These are phyloP conservation scores for Drosophila rhopaloa DNA, from an alignment of 1,140 invertebrate species.

Conservation along the genomic window DNA sequence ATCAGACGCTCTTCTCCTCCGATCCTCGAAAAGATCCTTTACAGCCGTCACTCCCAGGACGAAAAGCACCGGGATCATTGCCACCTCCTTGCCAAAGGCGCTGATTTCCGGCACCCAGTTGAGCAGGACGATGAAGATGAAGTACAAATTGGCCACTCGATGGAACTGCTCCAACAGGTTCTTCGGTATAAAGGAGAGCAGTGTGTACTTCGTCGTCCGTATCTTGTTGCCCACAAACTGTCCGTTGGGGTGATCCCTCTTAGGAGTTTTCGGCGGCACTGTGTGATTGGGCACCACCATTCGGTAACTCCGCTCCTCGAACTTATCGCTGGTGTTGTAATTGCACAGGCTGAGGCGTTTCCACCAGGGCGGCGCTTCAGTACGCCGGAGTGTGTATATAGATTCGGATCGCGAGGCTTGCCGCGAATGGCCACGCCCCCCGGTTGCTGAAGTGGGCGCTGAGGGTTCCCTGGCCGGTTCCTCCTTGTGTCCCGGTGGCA, in stretches of 20 bases:
- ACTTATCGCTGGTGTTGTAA: slow-evolving; percentile 85
- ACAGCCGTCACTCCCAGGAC: slow-evolving; percentile 98
- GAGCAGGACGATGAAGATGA: slow-evolving; percentile 97
- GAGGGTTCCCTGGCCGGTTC: slow-evolving; percentile 85
- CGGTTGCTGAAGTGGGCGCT: slow-evolving; percentile 85
- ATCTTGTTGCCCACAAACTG: slow-evolving; percentile 92
- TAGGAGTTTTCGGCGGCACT: slow-evolving; percentile 90
- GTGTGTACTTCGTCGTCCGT: slow-evolving; percentile 97
- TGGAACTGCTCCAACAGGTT: slow-evolving; percentile 99
- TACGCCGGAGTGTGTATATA: slow-evolving; percentile 93
- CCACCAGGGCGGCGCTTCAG: slow-evolving; percentile 89
- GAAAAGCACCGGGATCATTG: slow-evolving; percentile 97
- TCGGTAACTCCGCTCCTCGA: slow-evolving; percentile 89
- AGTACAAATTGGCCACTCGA: slow-evolving; percentile 98
- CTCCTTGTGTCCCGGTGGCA: slow-evolving; percentile 91
- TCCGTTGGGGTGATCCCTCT: slow-evolving; percentile 93
- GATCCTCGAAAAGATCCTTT: slow-evolving; percentile 98
- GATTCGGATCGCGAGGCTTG: slow-evolving; percentile 92
- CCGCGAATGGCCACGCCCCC: slow-evolving; percentile 86
- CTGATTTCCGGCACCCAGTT: slow-evolving; percentile 97
- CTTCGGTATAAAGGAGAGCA: slow-evolving; percentile 97
- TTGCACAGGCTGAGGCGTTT: slow-evolving; percentile 87
- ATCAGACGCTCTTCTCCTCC: slow-evolving; percentile 94
- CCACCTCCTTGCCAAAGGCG: slow-evolving; percentile 98
- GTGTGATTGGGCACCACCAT: slow-evolving; percentile 93